Conservation (phyloP, 2,888 invertebrate species). For the Peribatodes rhomboidaria region DNA sequence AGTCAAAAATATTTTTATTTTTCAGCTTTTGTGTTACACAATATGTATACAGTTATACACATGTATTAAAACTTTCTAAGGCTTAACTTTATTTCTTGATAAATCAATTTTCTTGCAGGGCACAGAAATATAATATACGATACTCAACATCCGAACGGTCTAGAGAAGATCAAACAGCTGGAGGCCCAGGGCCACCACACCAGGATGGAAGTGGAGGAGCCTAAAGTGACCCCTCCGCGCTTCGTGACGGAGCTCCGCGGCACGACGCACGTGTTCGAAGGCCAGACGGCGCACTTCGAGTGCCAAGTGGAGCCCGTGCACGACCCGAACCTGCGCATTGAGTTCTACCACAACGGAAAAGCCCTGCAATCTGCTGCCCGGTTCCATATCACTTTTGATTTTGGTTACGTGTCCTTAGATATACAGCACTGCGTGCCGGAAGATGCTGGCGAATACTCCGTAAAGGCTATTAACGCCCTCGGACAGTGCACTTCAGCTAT, state of each 20-base stretch:
- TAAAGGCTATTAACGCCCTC: conserved; percentile 95
- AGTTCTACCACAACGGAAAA: conserved; percentile 97
- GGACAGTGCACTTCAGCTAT: conserved; percentile 96
- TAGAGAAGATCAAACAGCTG: conserved; percentile 95
- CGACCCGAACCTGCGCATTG: conserved; percentile 95
- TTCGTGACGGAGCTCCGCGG: conserved; percentile 95
- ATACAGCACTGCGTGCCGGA: conserved; percentile 97
- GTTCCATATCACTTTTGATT: conserved; percentile 98
- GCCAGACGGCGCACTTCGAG: conserved; percentile 98
- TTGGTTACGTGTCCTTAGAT: conserved; percentile 98
- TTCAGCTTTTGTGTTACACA: no score
- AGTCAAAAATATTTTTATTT: no score
- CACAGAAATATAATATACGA: conserved; percentile 94
- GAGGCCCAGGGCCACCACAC: conserved; percentile 95
- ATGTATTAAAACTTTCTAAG: no score
- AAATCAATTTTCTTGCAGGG: conserved; percentile 75
- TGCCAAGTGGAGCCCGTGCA: conserved; percentile 96
- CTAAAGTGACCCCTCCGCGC: conserved; percentile 92
- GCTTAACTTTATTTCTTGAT: no score
- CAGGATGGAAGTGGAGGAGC: conserved; percentile 93
- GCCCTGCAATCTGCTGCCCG: conserved; percentile 95
- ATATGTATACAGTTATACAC: no score
- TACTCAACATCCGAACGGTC: conserved; percentile 96
- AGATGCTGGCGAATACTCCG: conserved; percentile 98
- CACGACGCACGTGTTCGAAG: conserved; percentile 95